Evolutionary conservation across 2,888 invertebrate species (phyloP).

Genomic region (Drosophila mimetica): DNA sequence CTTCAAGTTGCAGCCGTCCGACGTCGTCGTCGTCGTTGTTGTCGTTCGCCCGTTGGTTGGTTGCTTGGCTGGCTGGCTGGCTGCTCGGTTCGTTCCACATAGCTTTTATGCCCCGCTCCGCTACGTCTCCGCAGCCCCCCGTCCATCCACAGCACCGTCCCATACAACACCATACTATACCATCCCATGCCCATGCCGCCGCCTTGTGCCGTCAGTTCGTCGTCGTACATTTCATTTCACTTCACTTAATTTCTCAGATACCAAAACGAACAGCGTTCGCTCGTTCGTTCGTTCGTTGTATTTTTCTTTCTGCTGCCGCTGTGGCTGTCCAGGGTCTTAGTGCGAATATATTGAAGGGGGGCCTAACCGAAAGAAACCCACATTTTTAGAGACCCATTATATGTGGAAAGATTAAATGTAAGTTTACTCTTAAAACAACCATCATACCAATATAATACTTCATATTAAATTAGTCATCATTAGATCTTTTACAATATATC

Average conservation of each 20-base stretch:
- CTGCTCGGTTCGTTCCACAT: conserved; percentile 70
- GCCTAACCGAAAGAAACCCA: not conserved
- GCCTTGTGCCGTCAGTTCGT: conserved; percentile 72
- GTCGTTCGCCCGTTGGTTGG: conserved; percentile 40
- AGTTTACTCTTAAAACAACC: no score
- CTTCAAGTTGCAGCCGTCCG: conserved; percentile 73
- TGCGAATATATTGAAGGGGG: not conserved
- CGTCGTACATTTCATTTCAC: conserved; percentile 79
- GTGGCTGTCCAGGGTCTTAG: conserved; percentile 29
- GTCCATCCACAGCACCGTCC: conserved; percentile 12
- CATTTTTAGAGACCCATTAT: not conserved
- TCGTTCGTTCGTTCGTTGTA: conserved; percentile 46
- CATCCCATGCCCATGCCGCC: conserved; percentile 38
- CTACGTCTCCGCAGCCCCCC: conserved; percentile 2
- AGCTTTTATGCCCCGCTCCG: conserved; percentile 63
- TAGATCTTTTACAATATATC: no score
- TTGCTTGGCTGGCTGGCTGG: conserved; percentile 34
- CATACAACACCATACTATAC: conserved; percentile 9
- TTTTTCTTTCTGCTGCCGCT: conserved; percentile 53
- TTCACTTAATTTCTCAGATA: conserved; percentile 79
- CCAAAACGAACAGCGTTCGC: conserved; percentile 72
- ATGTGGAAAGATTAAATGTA: not conserved
- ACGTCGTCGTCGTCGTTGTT: conserved; percentile 41
- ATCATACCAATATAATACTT: no score
- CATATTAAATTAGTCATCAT: no score